phyloP scores from a whole-genome alignment of 2,113 vertebrate genomes.

The Albula goreensis region DNA sequence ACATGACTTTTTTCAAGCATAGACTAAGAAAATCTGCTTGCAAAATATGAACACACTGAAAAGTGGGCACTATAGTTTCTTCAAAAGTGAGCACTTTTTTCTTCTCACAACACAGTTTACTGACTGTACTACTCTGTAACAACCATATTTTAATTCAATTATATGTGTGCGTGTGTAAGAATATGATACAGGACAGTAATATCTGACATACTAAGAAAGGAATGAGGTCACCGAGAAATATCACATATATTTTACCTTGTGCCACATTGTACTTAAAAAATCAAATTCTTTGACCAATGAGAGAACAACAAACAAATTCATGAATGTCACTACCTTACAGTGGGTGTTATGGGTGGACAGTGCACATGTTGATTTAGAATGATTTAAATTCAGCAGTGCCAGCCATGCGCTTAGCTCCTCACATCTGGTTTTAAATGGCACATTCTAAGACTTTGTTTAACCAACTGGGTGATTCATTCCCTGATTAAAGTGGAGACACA shows the following conservation, averaged over 20 bases:
- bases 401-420: too few relatives aligned
- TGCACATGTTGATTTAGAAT: not conserved
- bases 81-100: slow-evolving; percentile 28
- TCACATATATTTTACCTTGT: not conserved
- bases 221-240: not conserved
- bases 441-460: too few relatives aligned
- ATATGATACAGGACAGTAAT: slow-evolving; percentile 16
- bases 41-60: slow-evolving; percentile 27
- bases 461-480: not conserved
- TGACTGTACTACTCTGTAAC: slow-evolving; percentile 34
- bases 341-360: not conserved
- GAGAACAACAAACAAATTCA: not conserved
- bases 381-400: not conserved
- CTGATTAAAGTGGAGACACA: not conserved
- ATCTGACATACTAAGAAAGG: slow-evolving; percentile 6
- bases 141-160: slow-evolving; percentile 20
- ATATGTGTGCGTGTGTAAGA: slow-evolving; percentile 1
- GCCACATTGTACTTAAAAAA: not conserved
- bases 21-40: slow-evolving; percentile 50
- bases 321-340: not conserved
- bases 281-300: too few relatives aligned
- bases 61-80: slow-evolving; percentile 28
- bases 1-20: slow-evolving; percentile 44
- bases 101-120: slow-evolving; percentile 35
- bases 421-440: too few relatives aligned